Conservation (phyloP, 2,113 vertebrate genomes). For the Cavia porcellus region DNA sequence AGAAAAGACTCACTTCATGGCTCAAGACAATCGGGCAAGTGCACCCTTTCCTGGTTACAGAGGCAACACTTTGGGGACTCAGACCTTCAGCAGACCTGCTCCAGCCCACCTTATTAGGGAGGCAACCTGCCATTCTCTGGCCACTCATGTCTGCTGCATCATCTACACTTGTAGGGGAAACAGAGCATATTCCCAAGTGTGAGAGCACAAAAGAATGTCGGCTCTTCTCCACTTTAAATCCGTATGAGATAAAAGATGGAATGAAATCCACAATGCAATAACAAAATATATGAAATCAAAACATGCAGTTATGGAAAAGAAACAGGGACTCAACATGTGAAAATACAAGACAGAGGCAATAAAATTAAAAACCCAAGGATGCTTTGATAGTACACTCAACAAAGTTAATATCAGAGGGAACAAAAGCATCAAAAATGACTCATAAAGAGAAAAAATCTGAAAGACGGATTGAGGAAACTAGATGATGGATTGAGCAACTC, state of each 20-base stretch:
- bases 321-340: not conserved
- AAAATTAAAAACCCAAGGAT: not conserved
- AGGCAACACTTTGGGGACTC: not conserved
- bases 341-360: conserved; percentile 18
- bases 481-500: not conserved
- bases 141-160: not conserved
- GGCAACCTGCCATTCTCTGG: not conserved
- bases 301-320: not conserved
- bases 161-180: not conserved
- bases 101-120: not conserved
- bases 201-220: not conserved
- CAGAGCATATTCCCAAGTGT: not conserved
- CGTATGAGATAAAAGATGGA: not conserved
- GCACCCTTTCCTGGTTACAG: not conserved
- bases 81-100: not conserved
- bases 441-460: not conserved
- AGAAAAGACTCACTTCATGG: not conserved
- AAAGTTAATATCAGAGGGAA: not conserved
- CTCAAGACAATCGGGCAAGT: not conserved
- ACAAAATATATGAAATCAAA: conserved; percentile 3
- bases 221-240: not conserved
- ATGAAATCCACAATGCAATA: not conserved
- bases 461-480: not conserved
- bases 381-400: not conserved
- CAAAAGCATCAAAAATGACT: conserved; percentile 20